Base-by-base conservation (phyloP, 2,797 vertebrate genomes). In the Florisuga fusca region DNA sequence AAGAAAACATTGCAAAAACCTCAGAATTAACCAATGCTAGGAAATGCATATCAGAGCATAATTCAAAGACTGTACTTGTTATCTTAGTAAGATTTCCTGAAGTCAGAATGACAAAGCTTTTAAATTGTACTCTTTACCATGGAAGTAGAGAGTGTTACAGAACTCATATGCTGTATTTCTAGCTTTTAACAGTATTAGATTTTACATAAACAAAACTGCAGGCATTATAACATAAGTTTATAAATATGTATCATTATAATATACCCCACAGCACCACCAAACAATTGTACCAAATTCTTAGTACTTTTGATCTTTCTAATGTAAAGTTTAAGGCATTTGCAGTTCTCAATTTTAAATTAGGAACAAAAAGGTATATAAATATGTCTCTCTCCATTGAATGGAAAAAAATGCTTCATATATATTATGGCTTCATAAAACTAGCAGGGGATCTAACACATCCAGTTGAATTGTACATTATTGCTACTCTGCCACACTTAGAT, bases 331-430 rank as follows among this genome's bases (percentile, higher is more conserved):
- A 78, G 81, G 31, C 38, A 66, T 95, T 93, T 93, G 55, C 7
- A 50, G 34, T 33, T 93, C 38, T 72, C 17, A 75, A 4, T 92
- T 96, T 86, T 93, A 93, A 93, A 90, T 66, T 85, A 36, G 11
- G 5, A 15, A 26, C 2, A 86, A 80, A 45, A 76, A 23, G 14
- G 71, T 18, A 71, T 87, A 84, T 71, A 84, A 59, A 72, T 68
- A 50, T 38, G 13, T 46, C 11, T 43, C 11, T 41, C 34, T 94
- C 74, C 87, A 51, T 31, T 4, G 1, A 90, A 76, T 69, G 48
- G 48, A 43, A 83, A 81, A 94, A 82, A 92, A 94, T 86, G 38
- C 27, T 68, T 95, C 22, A 46, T 86, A 21, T 68, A 46, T 93
- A 59, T 81, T 90, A 33, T 22, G 29, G 38, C 14, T 89, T 94